Percentiles rank a stretch among this genome's conserved stretches.
Conservation (phyloP, 2,113 vertebrate genomes). For the Bostrychus sinensis region DNA sequence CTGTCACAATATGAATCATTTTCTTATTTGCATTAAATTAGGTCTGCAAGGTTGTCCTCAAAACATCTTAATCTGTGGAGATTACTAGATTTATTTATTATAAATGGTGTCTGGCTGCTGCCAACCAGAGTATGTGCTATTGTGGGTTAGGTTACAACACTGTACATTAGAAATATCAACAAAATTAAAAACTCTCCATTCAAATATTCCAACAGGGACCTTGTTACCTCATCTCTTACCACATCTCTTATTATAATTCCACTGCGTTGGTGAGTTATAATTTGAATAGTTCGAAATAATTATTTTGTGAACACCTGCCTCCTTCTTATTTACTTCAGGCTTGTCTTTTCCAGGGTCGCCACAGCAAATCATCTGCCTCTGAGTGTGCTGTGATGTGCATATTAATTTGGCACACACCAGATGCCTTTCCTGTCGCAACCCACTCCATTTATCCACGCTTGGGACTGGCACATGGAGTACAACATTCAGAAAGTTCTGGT, state of each 20-base stretch:
- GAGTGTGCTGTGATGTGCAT: no score
- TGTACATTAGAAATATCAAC: neutral
- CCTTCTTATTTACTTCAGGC: neutral
- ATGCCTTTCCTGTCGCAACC: no score
- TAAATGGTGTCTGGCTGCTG: neutral
- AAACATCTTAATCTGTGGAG: neutral
- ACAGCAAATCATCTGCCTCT: neutral
- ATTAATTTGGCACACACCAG: no score
- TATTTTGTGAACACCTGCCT: neutral
- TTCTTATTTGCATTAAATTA: neutral
- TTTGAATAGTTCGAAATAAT: slow-evolving; percentile 4
- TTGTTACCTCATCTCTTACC: neutral
- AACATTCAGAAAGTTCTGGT: no score
- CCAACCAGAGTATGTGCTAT: neutral
- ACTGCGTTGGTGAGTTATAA: neutral
- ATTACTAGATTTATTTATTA: neutral
- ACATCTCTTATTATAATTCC: neutral
- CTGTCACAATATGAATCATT: neutral
- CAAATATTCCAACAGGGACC: neutral
- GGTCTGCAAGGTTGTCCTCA: neutral
- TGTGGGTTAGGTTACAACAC: neutral
- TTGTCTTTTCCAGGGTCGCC: neutral
- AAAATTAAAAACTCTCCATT: neutral
- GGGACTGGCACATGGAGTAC: no score
- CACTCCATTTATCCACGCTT: no score